A percentile compares a stretch with the other conserved stretches of the same genome.
These are phyloP conservation scores for Crepidodera aurea DNA, from an alignment of 2,888 invertebrate genomes.

Conservation along the genomic window DNA sequence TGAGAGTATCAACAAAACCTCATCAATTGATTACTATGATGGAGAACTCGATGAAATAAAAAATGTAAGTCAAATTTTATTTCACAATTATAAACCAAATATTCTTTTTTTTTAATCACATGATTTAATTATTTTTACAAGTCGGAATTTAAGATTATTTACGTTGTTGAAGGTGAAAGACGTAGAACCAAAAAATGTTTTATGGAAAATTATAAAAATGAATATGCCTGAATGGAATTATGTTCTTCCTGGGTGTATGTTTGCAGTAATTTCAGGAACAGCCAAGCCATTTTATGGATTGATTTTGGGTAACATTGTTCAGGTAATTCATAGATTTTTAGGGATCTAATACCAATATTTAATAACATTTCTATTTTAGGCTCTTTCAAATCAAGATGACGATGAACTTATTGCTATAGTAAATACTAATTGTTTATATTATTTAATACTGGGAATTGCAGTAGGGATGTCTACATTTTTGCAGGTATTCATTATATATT, in stretches of 20 bases:
- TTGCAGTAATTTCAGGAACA: constrained; percentile 72
- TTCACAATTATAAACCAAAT: no score
- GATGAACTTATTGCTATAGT: constrained; percentile 66
- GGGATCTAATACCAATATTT: background rate
- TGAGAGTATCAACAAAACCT: no score
- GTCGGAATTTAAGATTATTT: no score
- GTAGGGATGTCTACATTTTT: constrained; percentile 72
- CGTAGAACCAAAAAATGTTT: constrained; percentile 60
- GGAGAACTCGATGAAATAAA: no score
- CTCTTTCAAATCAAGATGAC: constrained; percentile 68
- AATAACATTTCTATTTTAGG: constrained; percentile 58
- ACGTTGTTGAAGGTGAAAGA: constrained; percentile 45
- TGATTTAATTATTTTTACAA: no score
- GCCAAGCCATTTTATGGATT: constrained; percentile 75
- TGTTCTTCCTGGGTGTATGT: constrained; percentile 67
- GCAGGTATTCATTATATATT: constrained; percentile 63
- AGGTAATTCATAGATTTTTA: constrained; percentile 60
- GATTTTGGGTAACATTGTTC: constrained; percentile 74
- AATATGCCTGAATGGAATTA: constrained; percentile 74
- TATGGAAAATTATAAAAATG: constrained; percentile 67
- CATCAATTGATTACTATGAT: no score
- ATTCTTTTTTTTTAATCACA: no score
- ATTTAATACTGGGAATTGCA: constrained; percentile 70
- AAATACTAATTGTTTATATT: constrained; percentile 59
- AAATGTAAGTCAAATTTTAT: no score